Evolutionary conservation across 1,140 invertebrate genomes (phyloP).

Genomic region (Colletes gigas): DNA sequence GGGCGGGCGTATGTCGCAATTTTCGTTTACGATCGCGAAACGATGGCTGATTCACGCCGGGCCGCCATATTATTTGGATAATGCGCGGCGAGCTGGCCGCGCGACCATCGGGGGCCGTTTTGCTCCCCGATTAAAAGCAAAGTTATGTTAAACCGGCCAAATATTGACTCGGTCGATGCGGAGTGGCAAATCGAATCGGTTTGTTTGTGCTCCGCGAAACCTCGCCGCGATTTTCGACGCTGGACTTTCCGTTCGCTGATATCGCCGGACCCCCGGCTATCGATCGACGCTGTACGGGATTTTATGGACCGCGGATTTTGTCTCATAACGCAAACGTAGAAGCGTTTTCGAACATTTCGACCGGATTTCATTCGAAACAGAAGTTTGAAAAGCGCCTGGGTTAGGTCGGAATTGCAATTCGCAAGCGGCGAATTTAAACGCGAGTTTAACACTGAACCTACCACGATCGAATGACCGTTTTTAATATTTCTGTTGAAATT

Average conservation of each 20-base stretch:
- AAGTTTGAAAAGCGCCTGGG: background rate
- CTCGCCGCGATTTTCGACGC: background rate
- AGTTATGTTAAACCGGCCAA: constrained; percentile 51
- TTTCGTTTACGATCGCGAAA: constrained; percentile 68
- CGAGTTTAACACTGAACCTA: too few relatives aligned
- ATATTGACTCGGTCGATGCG: constrained; percentile 34
- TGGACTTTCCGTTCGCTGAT: background rate
- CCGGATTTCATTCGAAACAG: too few relatives aligned
- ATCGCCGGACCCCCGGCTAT: background rate
- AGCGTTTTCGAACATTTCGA: background rate
- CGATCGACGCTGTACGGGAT: background rate
- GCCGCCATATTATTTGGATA: constrained; percentile 48
- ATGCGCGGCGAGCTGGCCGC: constrained; percentile 59
- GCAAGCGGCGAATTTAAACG: too few relatives aligned
- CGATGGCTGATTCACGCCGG: background rate
- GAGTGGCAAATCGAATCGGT: background rate
- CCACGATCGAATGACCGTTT: too few relatives aligned
- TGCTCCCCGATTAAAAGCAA: constrained; percentile 54
- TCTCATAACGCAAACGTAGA: background rate
- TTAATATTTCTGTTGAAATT: too few relatives aligned
- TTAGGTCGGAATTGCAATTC: background rate
- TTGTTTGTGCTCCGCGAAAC: background rate
- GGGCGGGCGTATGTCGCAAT: constrained; percentile 58
- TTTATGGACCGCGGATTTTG: background rate
- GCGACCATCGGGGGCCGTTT: constrained; percentile 32